These are phyloP conservation scores for Rhamnusium bicolor DNA, from an alignment of 2,888 invertebrate species.

Conservation along the genomic window DNA sequence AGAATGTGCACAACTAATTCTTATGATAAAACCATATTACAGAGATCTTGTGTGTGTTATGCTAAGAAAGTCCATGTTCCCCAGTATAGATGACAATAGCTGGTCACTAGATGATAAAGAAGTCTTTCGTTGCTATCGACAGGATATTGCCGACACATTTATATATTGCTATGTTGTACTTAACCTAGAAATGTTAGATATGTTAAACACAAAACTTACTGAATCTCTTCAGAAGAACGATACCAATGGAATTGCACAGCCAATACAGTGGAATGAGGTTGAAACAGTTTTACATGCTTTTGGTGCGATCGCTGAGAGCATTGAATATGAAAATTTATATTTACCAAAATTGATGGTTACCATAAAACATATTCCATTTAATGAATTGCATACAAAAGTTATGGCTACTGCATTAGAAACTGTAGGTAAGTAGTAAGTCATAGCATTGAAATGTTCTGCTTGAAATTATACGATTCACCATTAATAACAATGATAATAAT, in stretches of 20 bases:
- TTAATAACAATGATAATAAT: no score
- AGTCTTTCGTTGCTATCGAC: conserved; percentile 80
- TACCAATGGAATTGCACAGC: conserved; percentile 58
- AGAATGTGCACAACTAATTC: conserved; percentile 72
- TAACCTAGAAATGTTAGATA: conserved; percentile 81
- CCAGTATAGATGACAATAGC: conserved; percentile 72
- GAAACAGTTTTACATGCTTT: conserved; percentile 81
- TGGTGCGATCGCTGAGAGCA: conserved; percentile 77
- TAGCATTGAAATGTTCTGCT: no score
- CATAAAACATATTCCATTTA: conserved; percentile 77
- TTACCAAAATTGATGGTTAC: conserved; percentile 76
- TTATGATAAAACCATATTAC: conserved; percentile 84
- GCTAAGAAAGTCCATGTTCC: conserved; percentile 86
- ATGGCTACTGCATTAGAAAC: conserved; percentile 84
- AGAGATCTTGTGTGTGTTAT: conserved; percentile 83
- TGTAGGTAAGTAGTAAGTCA: conserved; percentile 80
- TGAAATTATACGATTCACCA: no score
- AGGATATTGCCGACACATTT: conserved; percentile 69
- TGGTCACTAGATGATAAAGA: conserved; percentile 88
- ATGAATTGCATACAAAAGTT: conserved; percentile 75
- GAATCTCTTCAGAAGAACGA: conserved; percentile 71
- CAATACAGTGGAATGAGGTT: conserved; percentile 74
- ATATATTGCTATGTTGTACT: conserved; percentile 90
- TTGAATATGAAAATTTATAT: conserved; percentile 74
- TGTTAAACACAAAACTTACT: conserved; percentile 79